Evolutionary conservation across 2,797 vertebrate species (phyloP).

Genomic region (Protosalanx chinensis): DNA sequence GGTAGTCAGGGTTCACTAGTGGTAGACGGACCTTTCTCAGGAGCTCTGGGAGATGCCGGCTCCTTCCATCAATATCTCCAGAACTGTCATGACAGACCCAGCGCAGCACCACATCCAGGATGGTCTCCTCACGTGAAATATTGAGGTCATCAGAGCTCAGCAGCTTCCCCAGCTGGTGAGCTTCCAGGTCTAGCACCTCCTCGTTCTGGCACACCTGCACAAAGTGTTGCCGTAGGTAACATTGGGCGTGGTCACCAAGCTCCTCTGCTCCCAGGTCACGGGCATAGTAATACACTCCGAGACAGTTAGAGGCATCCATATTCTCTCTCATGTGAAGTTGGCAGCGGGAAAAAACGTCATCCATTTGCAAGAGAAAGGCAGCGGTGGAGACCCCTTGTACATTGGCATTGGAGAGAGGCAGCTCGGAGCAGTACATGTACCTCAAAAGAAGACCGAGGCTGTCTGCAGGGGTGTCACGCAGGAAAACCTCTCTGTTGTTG

Average conservation of each 20-base stretch:
- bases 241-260: slow-evolving; percentile 81
- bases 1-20: slow-evolving; percentile 81
- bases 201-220: slow-evolving; percentile 90
- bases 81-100: slow-evolving; percentile 82
- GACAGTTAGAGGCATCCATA: slow-evolving; percentile 94
- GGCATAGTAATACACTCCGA: slow-evolving; percentile 92
- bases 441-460: slow-evolving; percentile 83
- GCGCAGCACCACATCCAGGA: slow-evolving; percentile 88
- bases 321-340: slow-evolving; percentile 90
- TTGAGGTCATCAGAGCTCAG: slow-evolving; percentile 93
- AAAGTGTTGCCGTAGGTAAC: slow-evolving; percentile 86
- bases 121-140: slow-evolving; percentile 88
- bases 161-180: slow-evolving; percentile 83
- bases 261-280: slow-evolving; percentile 93
- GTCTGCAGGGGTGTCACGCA: slow-evolving; percentile 83
- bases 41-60: slow-evolving; percentile 81
- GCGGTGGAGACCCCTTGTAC: slow-evolving; percentile 89
- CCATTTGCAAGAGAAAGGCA: slow-evolving; percentile 94
- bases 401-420: slow-evolving; percentile 80
- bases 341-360: slow-evolving; percentile 85
- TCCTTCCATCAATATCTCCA: slow-evolving; percentile 66
- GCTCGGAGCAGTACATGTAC: slow-evolving; percentile 88
- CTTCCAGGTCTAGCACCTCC: slow-evolving; percentile 89
- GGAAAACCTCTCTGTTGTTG: slow-evolving; percentile 77
- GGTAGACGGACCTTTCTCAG: slow-evolving; percentile 87